Conservation (phyloP, 1,140 invertebrate species). For the Phocides pigmalion region DNA sequence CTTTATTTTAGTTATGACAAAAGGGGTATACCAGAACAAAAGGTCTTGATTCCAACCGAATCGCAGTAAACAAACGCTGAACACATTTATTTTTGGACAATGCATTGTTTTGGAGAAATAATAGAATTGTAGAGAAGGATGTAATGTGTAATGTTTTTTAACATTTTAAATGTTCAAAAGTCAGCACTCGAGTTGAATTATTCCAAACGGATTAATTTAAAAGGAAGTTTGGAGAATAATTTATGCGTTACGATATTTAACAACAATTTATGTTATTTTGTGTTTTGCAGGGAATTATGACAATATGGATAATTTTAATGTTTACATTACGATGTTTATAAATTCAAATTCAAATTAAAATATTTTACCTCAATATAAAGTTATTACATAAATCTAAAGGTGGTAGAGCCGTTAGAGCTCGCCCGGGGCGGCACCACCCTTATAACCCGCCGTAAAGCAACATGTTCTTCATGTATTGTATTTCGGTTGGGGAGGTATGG, state of each 20-base stretch:
- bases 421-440: too few species aligned
- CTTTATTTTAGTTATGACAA: conserved; percentile 38
- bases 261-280: background rate
- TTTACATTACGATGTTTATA: too few species aligned
- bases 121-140: conserved; percentile 32
- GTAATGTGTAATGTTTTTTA: conserved; percentile 21
- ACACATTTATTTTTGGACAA: conserved; percentile 38
- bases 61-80: conserved; percentile 27
- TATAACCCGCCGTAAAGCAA: too few species aligned
- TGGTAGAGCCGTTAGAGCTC: too few species aligned
- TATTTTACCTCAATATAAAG: too few species aligned
- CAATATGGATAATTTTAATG: too few species aligned
- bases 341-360: too few species aligned
- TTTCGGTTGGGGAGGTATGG: too few species aligned
- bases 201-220: conserved; percentile 32
- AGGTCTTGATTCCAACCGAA: conserved; percentile 19
- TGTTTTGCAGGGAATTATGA: background rate
- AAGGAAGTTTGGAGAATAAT: conserved; percentile 6
- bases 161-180: conserved; percentile 29
- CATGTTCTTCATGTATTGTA: too few species aligned
- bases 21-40: conserved; percentile 26
- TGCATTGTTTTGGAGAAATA: conserved; percentile 37
- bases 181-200: conserved; percentile 24
- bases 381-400: too few species aligned
- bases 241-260: conserved; percentile 25